These are phyloP conservation scores for Phylloscopus trochiloides DNA, from an alignment of 2,113 vertebrate genomes.

Conservation along the genomic window DNA sequence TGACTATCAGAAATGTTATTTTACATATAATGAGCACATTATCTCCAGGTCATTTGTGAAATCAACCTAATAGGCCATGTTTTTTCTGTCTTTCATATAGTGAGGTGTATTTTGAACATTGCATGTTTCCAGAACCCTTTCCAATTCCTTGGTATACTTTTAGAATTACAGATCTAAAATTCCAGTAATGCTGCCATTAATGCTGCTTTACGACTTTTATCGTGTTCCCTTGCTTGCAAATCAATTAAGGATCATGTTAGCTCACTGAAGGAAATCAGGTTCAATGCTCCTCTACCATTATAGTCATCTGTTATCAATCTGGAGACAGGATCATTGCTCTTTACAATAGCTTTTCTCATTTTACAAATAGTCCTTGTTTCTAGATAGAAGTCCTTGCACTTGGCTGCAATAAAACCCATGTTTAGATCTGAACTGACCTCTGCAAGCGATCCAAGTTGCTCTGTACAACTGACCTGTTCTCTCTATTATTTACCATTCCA, in stretches of 20 bases:
- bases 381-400: neutral
- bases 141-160: neutral
- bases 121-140: neutral
- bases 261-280: neutral
- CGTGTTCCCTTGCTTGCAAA: neutral
- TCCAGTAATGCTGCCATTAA: slow-evolving; percentile 2
- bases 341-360: neutral
- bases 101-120: neutral
- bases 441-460: neutral
- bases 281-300: neutral
- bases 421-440: slow-evolving; percentile 2
- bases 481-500: slow-evolving; percentile 49
- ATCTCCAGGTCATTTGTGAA: neutral
- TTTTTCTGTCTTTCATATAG: neutral
- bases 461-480: neutral
- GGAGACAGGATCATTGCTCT: neutral
- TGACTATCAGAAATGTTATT: neutral
- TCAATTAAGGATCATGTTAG: slow-evolving; percentile 29
- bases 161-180: neutral
- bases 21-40: neutral
- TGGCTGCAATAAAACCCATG: neutral
- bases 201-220: neutral
- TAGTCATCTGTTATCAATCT: neutral
- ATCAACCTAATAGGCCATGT: neutral
- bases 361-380: slow-evolving; percentile 1